Conservation (phyloP, 2,888 invertebrate genomes). For the Argyra leucocephala region DNA sequence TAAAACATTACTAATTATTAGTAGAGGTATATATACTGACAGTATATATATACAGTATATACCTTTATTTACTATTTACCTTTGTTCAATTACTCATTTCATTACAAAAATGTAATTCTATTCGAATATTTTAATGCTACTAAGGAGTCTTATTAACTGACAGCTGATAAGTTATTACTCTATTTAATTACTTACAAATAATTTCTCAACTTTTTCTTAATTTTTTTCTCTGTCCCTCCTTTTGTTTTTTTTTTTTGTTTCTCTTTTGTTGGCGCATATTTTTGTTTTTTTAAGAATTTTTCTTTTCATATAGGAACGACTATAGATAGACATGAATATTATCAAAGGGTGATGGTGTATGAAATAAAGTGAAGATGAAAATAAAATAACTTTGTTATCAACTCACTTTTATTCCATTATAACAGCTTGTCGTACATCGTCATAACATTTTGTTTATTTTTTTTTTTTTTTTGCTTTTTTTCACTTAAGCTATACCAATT, state of each 20-base stretch:
- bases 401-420: neutral
- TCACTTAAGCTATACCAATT: too few species aligned
- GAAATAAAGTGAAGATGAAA: too few species aligned
- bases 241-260: neutral
- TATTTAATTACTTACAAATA: neutral
- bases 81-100: too few species aligned
- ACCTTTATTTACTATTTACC: too few species aligned
- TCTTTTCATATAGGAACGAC: neutral
- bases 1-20: too few species aligned
- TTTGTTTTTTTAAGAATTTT: neutral
- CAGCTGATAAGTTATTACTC: neutral
- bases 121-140: neutral
- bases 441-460: too few species aligned
- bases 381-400: neutral
- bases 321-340: too few species aligned
- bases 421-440: neutral
- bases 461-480: too few species aligned
- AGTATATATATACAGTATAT: too few species aligned
- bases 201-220: neutral
- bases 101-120: too few species aligned
- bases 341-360: too few species aligned
- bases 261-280: neutral
- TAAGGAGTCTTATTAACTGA: neutral
- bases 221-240: neutral
- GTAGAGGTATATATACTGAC: too few species aligned